Base-by-base conservation (phyloP, 1,140 invertebrate genomes). In the Pissodes strobi region DNA sequence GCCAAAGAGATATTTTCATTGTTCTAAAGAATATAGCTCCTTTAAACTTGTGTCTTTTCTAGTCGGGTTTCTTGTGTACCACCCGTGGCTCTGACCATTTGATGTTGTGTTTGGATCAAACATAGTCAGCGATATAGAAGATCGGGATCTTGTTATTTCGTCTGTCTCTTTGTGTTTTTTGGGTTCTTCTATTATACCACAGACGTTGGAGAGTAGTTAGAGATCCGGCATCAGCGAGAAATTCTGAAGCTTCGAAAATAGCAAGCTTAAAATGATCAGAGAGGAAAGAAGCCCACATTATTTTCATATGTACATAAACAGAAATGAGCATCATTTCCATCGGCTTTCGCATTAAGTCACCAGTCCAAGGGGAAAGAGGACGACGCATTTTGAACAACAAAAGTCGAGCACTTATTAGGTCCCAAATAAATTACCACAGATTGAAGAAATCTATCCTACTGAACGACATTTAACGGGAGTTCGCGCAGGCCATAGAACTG, bases 401-500 rank as follows among this genome's bases (percentile, higher is more conserved):
- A 23, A 49, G 46, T 2, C 3, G 19, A 49, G 46, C 46, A 49
- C 19, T 49, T 49, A 49, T 49, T 1, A 9, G 46, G 9, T 49
- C 46, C 8, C 19, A 49, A 49, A 21, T 49, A 22, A 49, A 21
- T 22, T 21, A 49, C 18, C 46, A 49, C 18, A 3, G 17, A 49
- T 49, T 2, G 8, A 49, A 49, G 19, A 49, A 49, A 49, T 49
- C 46, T 5, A 49, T 9, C 1, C 19, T 49, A 3, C 25, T 13
- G 2, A 49, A 49, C 18, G 2, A 49, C 8, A 45, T 45, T 8
- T 1, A 8, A 8, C 1, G 17, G 8, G 17, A 1, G 17, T 45
- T 45, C 15, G 8, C 12, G 6, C 10, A 45, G 17, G 17, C 17
- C 1, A 45, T n/a, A 21, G 41, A n/a, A n/a, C n/a, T n/a, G n/a